phyloP scores from a whole-genome alignment of 1,140 invertebrate species.

The Saccostrea cuccullata region DNA sequence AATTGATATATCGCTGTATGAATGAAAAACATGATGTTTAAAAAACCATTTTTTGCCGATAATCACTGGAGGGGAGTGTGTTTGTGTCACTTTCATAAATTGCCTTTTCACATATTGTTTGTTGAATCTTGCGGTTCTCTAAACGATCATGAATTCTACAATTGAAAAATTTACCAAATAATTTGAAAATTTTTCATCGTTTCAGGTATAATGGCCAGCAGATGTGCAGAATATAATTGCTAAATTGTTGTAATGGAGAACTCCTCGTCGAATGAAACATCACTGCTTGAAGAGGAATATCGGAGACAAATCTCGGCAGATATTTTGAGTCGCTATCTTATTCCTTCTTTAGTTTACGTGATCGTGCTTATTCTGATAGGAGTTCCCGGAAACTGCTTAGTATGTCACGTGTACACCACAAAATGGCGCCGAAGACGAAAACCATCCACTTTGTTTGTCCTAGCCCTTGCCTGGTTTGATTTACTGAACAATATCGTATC shows the following conservation, averaged over 20 bases:
- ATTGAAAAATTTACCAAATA: too few relatives aligned
- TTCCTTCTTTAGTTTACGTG: constrained; percentile 50
- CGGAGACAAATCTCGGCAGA: neutral
- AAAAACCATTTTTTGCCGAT: too few relatives aligned
- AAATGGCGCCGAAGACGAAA: constrained; percentile 46
- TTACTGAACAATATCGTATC: constrained; percentile 49
- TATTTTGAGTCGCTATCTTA: constrained; percentile 35
- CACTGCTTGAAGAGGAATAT: neutral
- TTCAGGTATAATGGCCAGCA: neutral
- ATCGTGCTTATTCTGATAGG: constrained; percentile 44
- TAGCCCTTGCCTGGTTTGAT: constrained; percentile 53
- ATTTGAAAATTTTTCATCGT: neutral
- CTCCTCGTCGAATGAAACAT: neutral
- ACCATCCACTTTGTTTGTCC: constrained; percentile 49
- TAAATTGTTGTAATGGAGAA: neutral
- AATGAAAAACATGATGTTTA: too few relatives aligned
- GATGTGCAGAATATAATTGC: neutral
- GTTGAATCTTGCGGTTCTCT: too few relatives aligned
- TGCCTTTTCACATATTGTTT: too few relatives aligned
- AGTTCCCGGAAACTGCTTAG: constrained; percentile 53
- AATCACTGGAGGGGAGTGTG: too few relatives aligned
- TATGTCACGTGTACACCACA: constrained; percentile 51
- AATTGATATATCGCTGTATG: too few relatives aligned
- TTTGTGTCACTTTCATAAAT: too few relatives aligned
- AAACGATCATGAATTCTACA: too few relatives aligned